These are phyloP conservation scores for Zeugodacus cucurbitae DNA, from an alignment of 1,140 invertebrate genomes.

Conservation along the genomic window DNA sequence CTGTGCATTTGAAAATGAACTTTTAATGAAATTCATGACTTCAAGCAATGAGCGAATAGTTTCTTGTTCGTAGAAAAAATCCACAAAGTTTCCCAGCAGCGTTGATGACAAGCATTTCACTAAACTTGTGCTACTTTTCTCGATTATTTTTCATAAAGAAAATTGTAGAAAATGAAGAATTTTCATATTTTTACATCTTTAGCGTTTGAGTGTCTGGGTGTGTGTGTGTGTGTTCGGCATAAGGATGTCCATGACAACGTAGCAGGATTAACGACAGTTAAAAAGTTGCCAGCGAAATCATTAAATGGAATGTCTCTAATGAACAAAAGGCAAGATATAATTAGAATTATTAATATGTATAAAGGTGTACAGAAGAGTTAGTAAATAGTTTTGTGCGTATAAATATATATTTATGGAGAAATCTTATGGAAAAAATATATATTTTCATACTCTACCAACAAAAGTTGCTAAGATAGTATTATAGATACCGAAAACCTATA, in stretches of 20 bases:
- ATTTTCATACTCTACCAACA: too few relatives aligned
- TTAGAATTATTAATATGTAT: background rate
- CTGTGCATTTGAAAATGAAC: background rate
- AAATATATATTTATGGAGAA: too few relatives aligned
- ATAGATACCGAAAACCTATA: too few relatives aligned
- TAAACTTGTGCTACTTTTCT: background rate
- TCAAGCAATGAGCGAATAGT: background rate
- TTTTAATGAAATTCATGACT: conserved; percentile 31
- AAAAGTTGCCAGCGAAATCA: background rate
- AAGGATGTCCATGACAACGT: background rate
- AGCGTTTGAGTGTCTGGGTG: background rate
- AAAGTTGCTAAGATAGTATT: too few relatives aligned
- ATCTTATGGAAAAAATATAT: too few relatives aligned
- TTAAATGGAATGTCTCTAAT: background rate
- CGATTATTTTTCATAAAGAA: background rate
- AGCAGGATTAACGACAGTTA: background rate
- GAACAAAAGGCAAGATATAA: background rate
- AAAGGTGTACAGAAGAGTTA: background rate
- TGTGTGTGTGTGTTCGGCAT: background rate
- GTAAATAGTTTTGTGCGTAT: too few relatives aligned
- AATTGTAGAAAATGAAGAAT: background rate
- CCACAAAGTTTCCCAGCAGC: background rate
- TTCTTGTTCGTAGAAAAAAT: background rate
- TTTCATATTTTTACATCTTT: background rate
- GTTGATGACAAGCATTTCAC: background rate